phyloP scores from a whole-genome alignment of 2,888 invertebrate species.

The Arrhopalites spinosus region DNA sequence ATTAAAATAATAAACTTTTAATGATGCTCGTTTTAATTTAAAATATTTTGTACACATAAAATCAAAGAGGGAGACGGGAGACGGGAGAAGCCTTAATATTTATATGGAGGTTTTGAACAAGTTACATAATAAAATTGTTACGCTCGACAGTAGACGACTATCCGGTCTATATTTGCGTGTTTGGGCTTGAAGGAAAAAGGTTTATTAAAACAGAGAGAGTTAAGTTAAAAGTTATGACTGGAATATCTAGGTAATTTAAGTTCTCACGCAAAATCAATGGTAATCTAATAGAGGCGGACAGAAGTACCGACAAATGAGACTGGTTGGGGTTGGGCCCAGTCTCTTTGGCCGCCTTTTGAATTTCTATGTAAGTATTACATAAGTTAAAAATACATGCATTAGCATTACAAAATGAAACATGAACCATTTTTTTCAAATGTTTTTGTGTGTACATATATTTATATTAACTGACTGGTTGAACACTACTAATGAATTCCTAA shows the following conservation, averaged over 20 bases:
- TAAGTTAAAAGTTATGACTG: conserved; percentile 10
- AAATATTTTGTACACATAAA: too few relatives aligned
- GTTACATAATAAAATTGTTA: too few relatives aligned
- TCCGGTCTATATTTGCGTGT: conserved; percentile 5
- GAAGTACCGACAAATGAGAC: conserved; percentile 26
- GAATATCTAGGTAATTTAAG: conserved; percentile 25
- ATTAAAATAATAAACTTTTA: too few relatives aligned
- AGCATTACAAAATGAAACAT: background rate
- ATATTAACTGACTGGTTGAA: conserved; percentile 1
- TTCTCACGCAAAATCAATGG: conserved; percentile 31
- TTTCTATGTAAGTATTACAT: too few relatives aligned
- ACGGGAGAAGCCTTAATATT: too few relatives aligned
- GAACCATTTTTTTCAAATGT: background rate
- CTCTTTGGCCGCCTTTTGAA: conserved; percentile 16
- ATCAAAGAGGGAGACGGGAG: too few relatives aligned
- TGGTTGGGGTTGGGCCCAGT: conserved; percentile 12
- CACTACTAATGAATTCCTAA: background rate
- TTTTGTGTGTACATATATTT: background rate
- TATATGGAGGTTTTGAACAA: too few relatives aligned
- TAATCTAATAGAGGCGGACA: conserved; percentile 18
- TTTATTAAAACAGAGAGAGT: background rate
- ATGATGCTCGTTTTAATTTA: too few relatives aligned
- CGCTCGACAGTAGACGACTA: background rate
- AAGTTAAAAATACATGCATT: background rate
- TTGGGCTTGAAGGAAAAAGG: background rate